Evolutionary conservation across 2,797 vertebrate species (phyloP), one percentile per base, ranked within the genome.

Genomic region (Agapornis canus): DNA sequence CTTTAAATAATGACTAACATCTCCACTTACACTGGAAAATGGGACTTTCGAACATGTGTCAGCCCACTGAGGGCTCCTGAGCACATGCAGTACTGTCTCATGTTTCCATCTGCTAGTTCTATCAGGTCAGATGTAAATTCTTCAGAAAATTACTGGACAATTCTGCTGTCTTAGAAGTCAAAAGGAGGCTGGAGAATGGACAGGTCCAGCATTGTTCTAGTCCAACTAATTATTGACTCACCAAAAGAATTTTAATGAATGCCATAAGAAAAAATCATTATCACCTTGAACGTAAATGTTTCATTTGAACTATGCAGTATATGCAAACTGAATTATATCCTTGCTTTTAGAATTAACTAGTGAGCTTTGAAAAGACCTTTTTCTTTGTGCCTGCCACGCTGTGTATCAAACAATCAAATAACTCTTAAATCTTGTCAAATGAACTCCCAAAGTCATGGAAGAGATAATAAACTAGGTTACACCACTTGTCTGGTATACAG

Each of bases 391-490:
- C 84, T 92, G 84, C 76, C 94, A 77, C 54, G 93, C 72, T 52
- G 73, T 57, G 65, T 56, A 95, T 66, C 77, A 83, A 73, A 80
- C 95, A 94, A 97, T 95, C 96, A 94, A 89, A 97, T 94, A 89
- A 92, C 87, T 91, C 95, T 93, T 91, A 94, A 95, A 94, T 92
- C 91, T 96, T 94, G 95, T 94, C 92, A 96, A 71, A 88, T 93
- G 80, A 96, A 79, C 87, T 96, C 93, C 93, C 92, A 93, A 94
- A 97, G 97, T 96, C 96, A 94, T 22, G 69, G 95, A 89, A 94
- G 77, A 97, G 86, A 92, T 96, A 91, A 96, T 94, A 97, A 97
- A 95, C 40, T 45, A 87, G 81, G 93, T 96, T 97, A 94, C 86
- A 96, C 95, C 95, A 95, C 87, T 89, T 4, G 1, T 86, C 80